phyloP scores from a whole-genome alignment of 2,888 invertebrate species.

The Mesorhabditis sp. region DNA sequence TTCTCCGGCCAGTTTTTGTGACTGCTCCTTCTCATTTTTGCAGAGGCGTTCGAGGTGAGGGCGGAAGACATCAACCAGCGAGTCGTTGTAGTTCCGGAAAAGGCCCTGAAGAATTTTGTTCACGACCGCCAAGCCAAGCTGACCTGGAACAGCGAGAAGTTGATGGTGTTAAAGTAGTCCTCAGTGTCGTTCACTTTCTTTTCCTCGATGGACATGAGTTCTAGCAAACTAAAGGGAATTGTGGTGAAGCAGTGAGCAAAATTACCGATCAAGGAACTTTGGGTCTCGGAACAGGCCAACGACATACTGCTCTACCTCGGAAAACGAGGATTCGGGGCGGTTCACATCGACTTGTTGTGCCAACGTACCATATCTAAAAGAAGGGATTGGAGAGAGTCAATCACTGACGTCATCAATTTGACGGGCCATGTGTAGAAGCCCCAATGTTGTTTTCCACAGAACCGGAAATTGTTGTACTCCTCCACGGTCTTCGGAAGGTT shows the following conservation, averaged over 20 bases:
- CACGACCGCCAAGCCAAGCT: conserved; percentile 25
- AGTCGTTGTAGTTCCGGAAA: conserved; percentile 75
- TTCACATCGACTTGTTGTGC: conserved; percentile 39
- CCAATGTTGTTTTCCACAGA: conserved; percentile 70
- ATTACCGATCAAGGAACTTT: conserved; percentile 10
- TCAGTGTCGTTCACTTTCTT: conserved; percentile 77
- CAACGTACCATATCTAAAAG: conserved; percentile 39
- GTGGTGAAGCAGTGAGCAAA: conserved; percentile 2
- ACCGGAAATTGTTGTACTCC: conserved; percentile 73
- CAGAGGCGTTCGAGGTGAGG: conserved; percentile 68
- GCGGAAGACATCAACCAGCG: conserved; percentile 67
- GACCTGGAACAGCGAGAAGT: conserved; percentile 74
- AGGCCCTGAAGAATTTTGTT: conserved; percentile 63
- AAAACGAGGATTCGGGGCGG: conserved; percentile 29
- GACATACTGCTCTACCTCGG: conserved; percentile 35
- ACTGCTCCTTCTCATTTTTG: conserved; percentile 23
- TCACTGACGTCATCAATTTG: conserved; percentile 44
- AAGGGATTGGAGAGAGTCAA: background rate
- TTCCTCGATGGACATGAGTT: conserved; percentile 62
- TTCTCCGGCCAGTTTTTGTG: conserved; percentile 72
- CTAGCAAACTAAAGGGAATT: conserved; percentile 28
- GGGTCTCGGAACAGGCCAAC: conserved; percentile 36
- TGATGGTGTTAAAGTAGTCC: conserved; percentile 67
- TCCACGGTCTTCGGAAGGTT: conserved; percentile 67
- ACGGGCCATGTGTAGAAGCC: conserved; percentile 66